These are phyloP conservation scores for Oceanodroma tethys DNA, from an alignment of 2,113 vertebrate species.

Conservation along the genomic window DNA sequence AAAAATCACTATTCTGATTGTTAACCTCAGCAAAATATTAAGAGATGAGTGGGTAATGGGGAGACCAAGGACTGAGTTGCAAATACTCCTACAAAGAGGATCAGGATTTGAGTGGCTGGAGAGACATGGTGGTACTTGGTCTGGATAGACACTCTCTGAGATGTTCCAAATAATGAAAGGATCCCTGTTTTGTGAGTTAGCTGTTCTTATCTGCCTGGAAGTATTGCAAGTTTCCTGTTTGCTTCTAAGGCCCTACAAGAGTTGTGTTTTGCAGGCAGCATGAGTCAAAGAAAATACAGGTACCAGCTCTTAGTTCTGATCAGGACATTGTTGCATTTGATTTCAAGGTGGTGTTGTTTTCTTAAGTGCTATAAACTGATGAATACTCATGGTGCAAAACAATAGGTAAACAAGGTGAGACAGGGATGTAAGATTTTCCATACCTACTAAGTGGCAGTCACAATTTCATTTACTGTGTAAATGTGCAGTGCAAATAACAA, in stretches of 20 bases:
- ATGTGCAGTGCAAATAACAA: not conserved
- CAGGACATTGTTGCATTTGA: not conserved
- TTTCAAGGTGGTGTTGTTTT: not conserved
- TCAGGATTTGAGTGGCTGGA: not conserved
- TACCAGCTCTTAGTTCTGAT: not conserved
- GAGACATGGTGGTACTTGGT: not conserved
- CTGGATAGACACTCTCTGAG: not conserved
- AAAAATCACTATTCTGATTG: not conserved
- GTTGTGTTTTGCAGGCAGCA: not conserved
- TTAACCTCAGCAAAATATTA: not conserved
- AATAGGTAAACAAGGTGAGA: not conserved
- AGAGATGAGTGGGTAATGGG: not conserved
- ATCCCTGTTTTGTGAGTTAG: not conserved
- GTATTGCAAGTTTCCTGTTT: not conserved
- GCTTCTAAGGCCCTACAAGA: not conserved
- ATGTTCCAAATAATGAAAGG: not conserved
- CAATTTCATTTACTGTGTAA: not conserved
- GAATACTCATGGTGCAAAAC: not conserved
- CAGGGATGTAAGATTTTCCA: not conserved
- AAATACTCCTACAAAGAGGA: not conserved
- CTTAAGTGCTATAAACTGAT: not conserved
- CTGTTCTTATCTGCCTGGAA: slow-evolving; percentile 5
- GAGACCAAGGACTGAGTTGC: not conserved
- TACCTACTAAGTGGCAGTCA: not conserved
- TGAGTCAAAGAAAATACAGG: not conserved